Percentiles rank a stretch among this genome's conserved stretches.
Evolutionary conservation across 2,888 invertebrate genomes (phyloP).

Genomic region (Drosophila macrospina): DNA sequence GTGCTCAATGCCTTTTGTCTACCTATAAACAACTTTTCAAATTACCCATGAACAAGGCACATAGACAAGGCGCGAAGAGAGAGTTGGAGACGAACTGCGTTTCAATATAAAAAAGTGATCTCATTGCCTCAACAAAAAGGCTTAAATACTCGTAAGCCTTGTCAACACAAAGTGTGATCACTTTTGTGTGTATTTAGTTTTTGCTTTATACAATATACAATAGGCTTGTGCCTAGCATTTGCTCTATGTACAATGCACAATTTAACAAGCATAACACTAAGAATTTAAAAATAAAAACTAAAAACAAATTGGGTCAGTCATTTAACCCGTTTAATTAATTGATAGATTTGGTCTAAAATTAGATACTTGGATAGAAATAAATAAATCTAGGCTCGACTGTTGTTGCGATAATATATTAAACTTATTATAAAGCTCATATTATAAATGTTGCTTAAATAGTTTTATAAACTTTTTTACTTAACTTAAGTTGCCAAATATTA

Average conservation of each 20-base stretch:
- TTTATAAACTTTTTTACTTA: no score
- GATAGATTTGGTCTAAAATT: background rate
- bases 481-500: no score
- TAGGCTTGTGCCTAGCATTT: conserved; percentile 56
- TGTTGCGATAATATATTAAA: no score
- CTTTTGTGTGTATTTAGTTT: conserved; percentile 34
- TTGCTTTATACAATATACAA: conserved; percentile 34
- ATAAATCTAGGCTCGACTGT: no score
- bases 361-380: no score
- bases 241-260: conserved; percentile 9
- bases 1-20: conserved; percentile 45
- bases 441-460: no score
- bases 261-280: conserved; percentile 18
- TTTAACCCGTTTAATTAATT: background rate
- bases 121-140: conserved; percentile 72
- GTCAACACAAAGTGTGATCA: conserved; percentile 61
- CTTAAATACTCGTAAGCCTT: conserved; percentile 59
- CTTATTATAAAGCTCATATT: no score
- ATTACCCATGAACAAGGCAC: conserved; percentile 28
- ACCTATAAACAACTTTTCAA: conserved; percentile 55
- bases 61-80: conserved; percentile 2
- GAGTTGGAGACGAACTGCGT: conserved; percentile 37
- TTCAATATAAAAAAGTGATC: conserved; percentile 68
- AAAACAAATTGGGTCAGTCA: conserved; percentile 22
- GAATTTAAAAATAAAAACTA: conserved; percentile 6